Percentiles rank a stretch among this genome's conserved stretches.
phyloP scores from a whole-genome alignment of 2,113 vertebrate genomes.

The Sylvilagus bachmani region DNA sequence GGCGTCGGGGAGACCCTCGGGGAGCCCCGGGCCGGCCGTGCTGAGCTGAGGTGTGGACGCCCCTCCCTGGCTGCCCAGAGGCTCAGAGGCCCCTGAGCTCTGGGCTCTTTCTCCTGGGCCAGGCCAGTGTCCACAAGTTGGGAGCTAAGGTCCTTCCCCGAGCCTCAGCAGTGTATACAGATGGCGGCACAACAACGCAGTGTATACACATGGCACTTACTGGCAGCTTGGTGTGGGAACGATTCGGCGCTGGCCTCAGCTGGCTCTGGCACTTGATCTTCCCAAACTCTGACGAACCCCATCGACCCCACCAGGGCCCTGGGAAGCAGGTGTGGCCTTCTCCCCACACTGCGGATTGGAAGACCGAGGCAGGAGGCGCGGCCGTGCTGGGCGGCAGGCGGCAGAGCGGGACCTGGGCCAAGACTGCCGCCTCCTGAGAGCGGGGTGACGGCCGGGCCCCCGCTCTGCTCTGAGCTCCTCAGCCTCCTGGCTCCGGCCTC shows the following conservation, averaged over 20 bases:
- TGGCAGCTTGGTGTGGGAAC: rapidly evolving
- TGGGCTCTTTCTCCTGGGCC: neutral
- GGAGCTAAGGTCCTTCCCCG: rapidly evolving
- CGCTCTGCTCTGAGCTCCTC: rapidly evolving
- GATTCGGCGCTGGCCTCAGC: neutral
- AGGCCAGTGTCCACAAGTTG: rapidly evolving
- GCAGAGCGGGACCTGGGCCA: no score
- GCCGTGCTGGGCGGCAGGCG: no score
- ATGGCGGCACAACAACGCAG: rapidly evolving
- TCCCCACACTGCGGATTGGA: neutral
- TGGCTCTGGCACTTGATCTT: rapidly evolving
- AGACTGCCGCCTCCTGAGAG: no score
- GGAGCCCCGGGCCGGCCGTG: no score
- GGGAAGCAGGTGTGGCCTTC: rapidly evolving
- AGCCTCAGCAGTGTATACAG: no score
- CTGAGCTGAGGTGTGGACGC: no score
- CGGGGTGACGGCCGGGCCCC: rapidly evolving
- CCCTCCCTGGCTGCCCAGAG: neutral
- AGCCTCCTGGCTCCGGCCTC: neutral
- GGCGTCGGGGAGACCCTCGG: no score
- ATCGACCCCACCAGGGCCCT: rapidly evolving
- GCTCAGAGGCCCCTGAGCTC: rapidly evolving
- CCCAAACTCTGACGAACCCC: rapidly evolving
- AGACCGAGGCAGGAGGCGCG: neutral
- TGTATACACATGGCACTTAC: rapidly evolving